phyloP scores from a whole-genome alignment of 35 echinoderm and acorn worm genomes.

The Ptychodera flava region DNA sequence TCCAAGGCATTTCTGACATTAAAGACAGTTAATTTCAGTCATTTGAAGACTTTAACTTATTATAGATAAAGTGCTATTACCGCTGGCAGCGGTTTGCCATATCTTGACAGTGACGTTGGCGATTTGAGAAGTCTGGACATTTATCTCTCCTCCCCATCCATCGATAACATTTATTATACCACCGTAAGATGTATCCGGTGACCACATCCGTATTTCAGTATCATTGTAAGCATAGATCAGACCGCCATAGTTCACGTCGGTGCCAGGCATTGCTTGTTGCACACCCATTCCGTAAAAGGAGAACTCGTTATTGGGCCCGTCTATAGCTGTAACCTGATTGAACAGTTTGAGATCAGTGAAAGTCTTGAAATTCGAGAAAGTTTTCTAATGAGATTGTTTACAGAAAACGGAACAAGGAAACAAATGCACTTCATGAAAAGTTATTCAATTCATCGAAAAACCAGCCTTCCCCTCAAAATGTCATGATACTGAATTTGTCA shows the following conservation, averaged over 20 bases:
- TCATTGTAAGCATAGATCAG: neutral
- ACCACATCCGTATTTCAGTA: neutral
- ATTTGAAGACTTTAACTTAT: too few relatives aligned
- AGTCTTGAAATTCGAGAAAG: too few relatives aligned
- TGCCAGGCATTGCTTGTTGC: neutral
- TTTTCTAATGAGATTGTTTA: too few relatives aligned
- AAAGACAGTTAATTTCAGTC: too few relatives aligned
- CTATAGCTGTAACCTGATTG: neutral
- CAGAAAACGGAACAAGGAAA: too few relatives aligned
- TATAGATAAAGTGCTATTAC: too few relatives aligned
- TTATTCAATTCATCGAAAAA: too few relatives aligned
- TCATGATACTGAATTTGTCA: too few relatives aligned
- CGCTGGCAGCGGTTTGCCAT: neutral
- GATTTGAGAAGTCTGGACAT: neutral
- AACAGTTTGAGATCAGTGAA: neutral
- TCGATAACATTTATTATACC: neutral
- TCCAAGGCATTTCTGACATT: too few relatives aligned
- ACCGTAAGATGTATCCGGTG: neutral
- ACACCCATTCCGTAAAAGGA: neutral
- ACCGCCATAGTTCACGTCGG: neutral
- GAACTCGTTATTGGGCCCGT: neutral
- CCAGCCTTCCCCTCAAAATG: neutral
- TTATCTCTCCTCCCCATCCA: neutral
- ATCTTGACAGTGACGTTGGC: neutral
- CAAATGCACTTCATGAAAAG: too few relatives aligned